Conservation (phyloP, 2,797 vertebrate species). For the Sylvia borin region DNA sequence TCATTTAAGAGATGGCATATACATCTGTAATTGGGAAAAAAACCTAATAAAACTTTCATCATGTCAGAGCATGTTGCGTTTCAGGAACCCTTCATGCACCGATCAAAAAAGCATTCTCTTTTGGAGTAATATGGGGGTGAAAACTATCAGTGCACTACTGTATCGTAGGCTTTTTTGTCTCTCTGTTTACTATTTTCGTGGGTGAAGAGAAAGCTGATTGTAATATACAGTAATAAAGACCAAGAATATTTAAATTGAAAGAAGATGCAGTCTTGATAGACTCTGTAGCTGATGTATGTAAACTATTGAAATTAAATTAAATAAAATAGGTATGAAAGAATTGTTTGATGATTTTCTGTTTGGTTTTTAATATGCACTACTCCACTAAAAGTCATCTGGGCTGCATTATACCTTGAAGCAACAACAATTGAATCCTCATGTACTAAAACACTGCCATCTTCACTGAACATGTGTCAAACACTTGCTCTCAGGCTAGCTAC, state of each 20-base stretch:
- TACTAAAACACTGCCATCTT: conserved; percentile 46
- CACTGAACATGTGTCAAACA: conserved; percentile 67
- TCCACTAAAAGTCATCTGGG: conserved; percentile 61
- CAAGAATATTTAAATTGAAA: conserved; percentile 55
- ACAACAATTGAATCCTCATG: conserved; percentile 69
- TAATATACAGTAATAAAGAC: conserved; percentile 49
- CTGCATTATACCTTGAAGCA: conserved; percentile 61
- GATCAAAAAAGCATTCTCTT: conserved; percentile 32
- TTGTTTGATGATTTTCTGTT: conserved; percentile 42
- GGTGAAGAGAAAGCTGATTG: conserved; percentile 48
- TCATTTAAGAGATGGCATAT: background rate
- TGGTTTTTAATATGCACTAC: conserved; percentile 54
- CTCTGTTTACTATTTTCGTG: conserved; percentile 31
- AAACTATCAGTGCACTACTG: conserved; percentile 37
- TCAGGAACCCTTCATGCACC: background rate
- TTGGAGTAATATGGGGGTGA: background rate
- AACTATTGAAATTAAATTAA: conserved; percentile 58
- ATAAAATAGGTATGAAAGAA: conserved; percentile 62
- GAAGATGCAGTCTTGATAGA: conserved; percentile 36
- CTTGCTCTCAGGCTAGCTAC: conserved; percentile 41
- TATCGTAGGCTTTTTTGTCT: background rate
- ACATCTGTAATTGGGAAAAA: background rate
- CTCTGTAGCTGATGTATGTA: conserved; percentile 12
- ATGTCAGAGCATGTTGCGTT: background rate
- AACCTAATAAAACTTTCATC: conserved; percentile 42